Evolutionary conservation across 2,113 vertebrate genomes (phyloP), one percentile per base, ranked within the genome.

Genomic region (Atlantisia rogersi): DNA sequence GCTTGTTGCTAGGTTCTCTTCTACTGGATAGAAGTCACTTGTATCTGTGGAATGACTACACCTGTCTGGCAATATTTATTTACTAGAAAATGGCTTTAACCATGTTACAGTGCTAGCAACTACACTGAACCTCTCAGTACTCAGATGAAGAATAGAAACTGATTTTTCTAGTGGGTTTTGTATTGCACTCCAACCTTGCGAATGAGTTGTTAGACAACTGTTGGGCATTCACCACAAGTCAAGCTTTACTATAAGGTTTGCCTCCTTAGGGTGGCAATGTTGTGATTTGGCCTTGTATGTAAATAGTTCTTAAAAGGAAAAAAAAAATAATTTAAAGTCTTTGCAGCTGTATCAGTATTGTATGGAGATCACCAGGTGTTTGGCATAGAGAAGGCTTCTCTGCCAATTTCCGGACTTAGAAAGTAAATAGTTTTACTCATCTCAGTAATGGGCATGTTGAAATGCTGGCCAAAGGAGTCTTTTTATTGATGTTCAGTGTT

Each of bases 81-180:
- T 96, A 80, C 64, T 94, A 92, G 92, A 71, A 95, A 93, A 95
- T 85, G 11, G 83, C 92, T 88, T 96, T 82, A 96, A 82, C 55
- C 42, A 6, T 52, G 44, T 93, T 82, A 60, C 4, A 90, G 69
- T 88, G 77, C 75, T 90, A 90, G 79, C 82, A 82, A 46, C 83
- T 82, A 87, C 48, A n/a, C 56, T 85, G 87, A 96, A 90, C 85
- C 64, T 93, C 91, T 79, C 15, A 32, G 75, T 92, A 64, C n/a
- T 83, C 35, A 46, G 58, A 92, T 82, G 90, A 92, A 92, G 82
- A 93, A 46, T 12, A 67, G 58, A 96, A 90, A 79, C 26, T 52
- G 88, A 78, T 82, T 90, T 94, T 87, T 91, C 15, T 90, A 86
- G 48, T 37, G 60, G 65, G 28, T 95, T 94, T 95, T 82, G 53